Base-by-base conservation (phyloP, 1,140 invertebrate genomes). In the Drosophila ohnishii region DNA sequence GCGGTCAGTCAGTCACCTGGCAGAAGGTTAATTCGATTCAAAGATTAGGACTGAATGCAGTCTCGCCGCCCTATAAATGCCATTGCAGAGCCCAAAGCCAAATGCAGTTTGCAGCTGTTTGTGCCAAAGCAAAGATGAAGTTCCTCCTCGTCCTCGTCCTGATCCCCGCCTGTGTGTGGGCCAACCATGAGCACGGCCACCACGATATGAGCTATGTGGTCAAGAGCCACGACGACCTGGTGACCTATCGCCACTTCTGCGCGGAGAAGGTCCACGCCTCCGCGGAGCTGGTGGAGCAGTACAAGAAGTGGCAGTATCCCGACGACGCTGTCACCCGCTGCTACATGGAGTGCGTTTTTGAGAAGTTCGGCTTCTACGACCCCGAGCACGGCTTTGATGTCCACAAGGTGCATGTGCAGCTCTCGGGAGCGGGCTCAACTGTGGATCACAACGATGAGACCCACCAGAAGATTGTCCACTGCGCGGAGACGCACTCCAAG, bases 351-450 rank as follows among this genome's bases (percentile, higher is more conserved):
- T 91, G 91, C 34, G 34, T 91, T 28, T 90, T 91, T 30, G 75
- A 91, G 57, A 66, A 91, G 30, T 91, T 91, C 32, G 91, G 85
- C 5, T 58, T 91, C 19, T 91, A 85, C 50, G 87, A 91, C 34
- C 67, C 53, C 3, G 62, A 61, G 5, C 65, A 89, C n/a, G 91
- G 91, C 6, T 91, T 91, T 58, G 77, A 91, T 75, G 76, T 91
- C 19, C 75, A 91, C 69, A 88, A 91, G 63, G 47, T 91, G 2
- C 90, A 91, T 9, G 67, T 83, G 13, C 91, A 91, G 63, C 60
- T 91, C 22, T 67, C 62, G 1, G 83, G 78, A 1, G 50, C 60
- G n/a, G 55, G 50, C 7, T 28, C 16, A 3, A 39, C 71, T 0
- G 89, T 81, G 0, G 73, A 90, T 44, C 89, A 90, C 22, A 35